Evolutionary conservation across 2,888 invertebrate species (phyloP), one percentile per base, ranked within the genome.

Genomic region (Colletes collaris): DNA sequence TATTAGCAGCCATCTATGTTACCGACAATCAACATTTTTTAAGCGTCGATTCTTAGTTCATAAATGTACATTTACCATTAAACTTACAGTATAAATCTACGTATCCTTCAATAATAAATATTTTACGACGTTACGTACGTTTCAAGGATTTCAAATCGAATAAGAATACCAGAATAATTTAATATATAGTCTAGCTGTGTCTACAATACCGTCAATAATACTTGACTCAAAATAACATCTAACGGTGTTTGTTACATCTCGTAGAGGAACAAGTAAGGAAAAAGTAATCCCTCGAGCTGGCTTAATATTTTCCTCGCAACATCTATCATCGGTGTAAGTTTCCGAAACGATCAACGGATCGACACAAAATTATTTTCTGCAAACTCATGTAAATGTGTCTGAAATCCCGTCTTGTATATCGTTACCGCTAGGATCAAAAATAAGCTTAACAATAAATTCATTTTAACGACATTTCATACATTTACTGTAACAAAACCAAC

Each of bases 381-480:
- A 40, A 67, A 78, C 71, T 81, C 76, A 77, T 78, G 70, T 81
- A 86, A 89, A 89, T 81, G 65, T 76, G 88, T 76, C 90, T 90
- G 68, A n/a, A 60, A 37, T 72, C 72, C 86, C 90, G 90, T 82
- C 86, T 71, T 58, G 73, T 67, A 69, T 84, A 69, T 86, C 78
- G 59, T 56, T 73, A 90, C 90, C 56, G 58, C 49, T 52, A 44
- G 16, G 74, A 81, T 90, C 90, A 90, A 88, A 68, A 72, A 50
- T 62, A 64, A 6, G 44, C 68, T 35, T 67, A 64, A 58, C 8
- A 44, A 70, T 64, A 65, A 49, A 70, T 69, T 58, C 11, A 50
- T 68, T 70, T 69, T 4, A 35, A 8, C 11, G 59, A 10, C 4
- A 65, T 73, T 68, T 19, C 6, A 7, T n/a, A 16, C 6, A 56